Conservation (phyloP, 1,140 invertebrate genomes). For the Lasioglossum albipes region DNA sequence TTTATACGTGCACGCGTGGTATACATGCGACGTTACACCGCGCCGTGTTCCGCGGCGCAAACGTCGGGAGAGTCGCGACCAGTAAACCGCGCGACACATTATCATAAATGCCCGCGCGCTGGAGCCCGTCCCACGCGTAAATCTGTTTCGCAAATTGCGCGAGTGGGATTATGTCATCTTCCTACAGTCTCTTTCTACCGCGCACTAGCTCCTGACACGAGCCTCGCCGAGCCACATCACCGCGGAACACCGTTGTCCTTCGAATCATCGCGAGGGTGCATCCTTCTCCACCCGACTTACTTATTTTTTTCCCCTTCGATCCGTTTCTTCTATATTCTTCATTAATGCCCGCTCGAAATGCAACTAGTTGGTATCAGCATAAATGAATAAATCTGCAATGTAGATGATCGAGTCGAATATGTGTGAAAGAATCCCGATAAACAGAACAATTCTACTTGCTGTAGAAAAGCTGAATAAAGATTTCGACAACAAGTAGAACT, state of each 20-base stretch:
- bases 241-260: conserved; percentile 55
- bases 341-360: no score
- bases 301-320: no score
- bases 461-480: no score
- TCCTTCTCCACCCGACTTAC: no score
- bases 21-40: not conserved
- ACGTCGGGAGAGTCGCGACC: conserved; percentile 60
- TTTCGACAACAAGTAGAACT: no score
- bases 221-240: conserved; percentile 37
- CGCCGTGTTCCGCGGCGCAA: conserved; percentile 7
- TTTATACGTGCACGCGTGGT: conserved; percentile 33
- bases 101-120: conserved; percentile 76
- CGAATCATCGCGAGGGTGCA: not conserved
- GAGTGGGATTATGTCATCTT: conserved; percentile 75
- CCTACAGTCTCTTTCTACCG: conserved; percentile 62
- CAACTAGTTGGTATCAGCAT: no score
- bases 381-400: no score
- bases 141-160: conserved; percentile 79
- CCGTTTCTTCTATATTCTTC: no score
- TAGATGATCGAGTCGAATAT: no score
- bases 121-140: conserved; percentile 78
- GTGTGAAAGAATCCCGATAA: no score
- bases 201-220: conserved; percentile 46
- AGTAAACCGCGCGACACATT: conserved; percentile 74
- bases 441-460: no score